These are phyloP conservation scores for Drosophila sordidula DNA, from an alignment of 2,888 invertebrate genomes.

Conservation along the genomic window DNA sequence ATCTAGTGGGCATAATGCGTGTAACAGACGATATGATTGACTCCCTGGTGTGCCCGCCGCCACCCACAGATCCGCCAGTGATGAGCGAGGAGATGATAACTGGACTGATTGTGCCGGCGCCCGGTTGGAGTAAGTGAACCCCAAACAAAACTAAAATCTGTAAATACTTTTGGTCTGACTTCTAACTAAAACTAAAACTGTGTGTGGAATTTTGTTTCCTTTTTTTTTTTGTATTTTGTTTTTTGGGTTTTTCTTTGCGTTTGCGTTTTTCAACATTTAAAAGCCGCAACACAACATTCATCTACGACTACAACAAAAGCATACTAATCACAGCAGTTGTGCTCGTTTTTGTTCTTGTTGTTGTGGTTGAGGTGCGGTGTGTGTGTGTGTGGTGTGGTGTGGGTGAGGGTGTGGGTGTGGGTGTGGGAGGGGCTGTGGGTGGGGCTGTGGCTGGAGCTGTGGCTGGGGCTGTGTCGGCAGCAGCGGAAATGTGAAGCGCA, in stretches of 20 bases:
- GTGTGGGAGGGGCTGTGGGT: conserved; percentile 2
- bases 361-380: conserved; percentile 62
- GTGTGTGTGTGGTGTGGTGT: conserved; percentile 1
- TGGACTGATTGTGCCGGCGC: conserved; percentile 97
- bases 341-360: conserved; percentile 34
- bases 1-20: conserved; percentile 91
- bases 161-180: conserved; percentile 35
- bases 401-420: conserved; percentile 14
- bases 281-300: conserved; percentile 72
- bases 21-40: conserved; percentile 98
- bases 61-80: conserved; percentile 96
- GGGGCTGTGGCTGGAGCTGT: conserved; percentile 23
- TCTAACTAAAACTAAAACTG: conserved; percentile 19
- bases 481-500: conserved; percentile 75
- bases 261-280: conserved; percentile 42
- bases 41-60: conserved; percentile 97
- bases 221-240: neutral
- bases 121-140: conserved; percentile 93
- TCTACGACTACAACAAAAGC: conserved; percentile 68
- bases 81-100: conserved; percentile 98
- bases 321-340: conserved; percentile 69
- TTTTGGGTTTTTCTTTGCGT: conserved; percentile 8
- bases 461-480: conserved; percentile 18
- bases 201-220: conserved; percentile 26
- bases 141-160: conserved; percentile 25